Evolutionary conservation across 1,140 invertebrate species (phyloP).

Genomic region (Drosophila navojoa): DNA sequence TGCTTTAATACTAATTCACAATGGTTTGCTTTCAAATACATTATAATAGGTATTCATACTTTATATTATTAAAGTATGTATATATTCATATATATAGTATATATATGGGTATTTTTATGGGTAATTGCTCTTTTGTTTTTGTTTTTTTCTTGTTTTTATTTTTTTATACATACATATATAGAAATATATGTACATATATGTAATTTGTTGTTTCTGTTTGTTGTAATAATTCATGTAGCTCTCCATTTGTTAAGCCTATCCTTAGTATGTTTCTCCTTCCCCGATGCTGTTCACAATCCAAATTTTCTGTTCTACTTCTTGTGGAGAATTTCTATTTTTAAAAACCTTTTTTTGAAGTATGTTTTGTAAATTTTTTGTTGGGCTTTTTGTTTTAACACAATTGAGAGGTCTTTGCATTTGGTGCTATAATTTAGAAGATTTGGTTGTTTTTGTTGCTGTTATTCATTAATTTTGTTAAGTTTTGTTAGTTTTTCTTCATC

Average conservation of each 20-base stretch:
- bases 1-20: conserved; percentile 79
- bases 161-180: conserved; percentile 2
- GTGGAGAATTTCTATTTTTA: conserved; percentile 25
- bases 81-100: conserved; percentile 44
- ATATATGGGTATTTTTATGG: conserved; percentile 36
- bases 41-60: conserved; percentile 75
- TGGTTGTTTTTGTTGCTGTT: conserved; percentile 33
- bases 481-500: conserved; percentile 57
- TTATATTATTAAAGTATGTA: conserved; percentile 66
- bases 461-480: not conserved
- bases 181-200: not conserved
- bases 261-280: conserved; percentile 57
- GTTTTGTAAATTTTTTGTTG: conserved; percentile 22
- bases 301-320: conserved; percentile 16
- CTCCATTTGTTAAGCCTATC: conserved; percentile 58
- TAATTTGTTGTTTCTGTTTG: conserved; percentile 16
- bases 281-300: conserved; percentile 32
- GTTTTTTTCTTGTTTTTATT: not conserved
- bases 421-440: conserved; percentile 51
- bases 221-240: conserved; percentile 60
- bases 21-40: conserved; percentile 79
- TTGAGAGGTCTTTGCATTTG: conserved; percentile 34
- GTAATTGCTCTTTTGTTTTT: not conserved
- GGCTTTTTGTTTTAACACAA: conserved; percentile 21
- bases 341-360: conserved; percentile 49